phyloP scores from a whole-genome alignment of 1,140 invertebrate species.

The Polypedilum pembai region DNA sequence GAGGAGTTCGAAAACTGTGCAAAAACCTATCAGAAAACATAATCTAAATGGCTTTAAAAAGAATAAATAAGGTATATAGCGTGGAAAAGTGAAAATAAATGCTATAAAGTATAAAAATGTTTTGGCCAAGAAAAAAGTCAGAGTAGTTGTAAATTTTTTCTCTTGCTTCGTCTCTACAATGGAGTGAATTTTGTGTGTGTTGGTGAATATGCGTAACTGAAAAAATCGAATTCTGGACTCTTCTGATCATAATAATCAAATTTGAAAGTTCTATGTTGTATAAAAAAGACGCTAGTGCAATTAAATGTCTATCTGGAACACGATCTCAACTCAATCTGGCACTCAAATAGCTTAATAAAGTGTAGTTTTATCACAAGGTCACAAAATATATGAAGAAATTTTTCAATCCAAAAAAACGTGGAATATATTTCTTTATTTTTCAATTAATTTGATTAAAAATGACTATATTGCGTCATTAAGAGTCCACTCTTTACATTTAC shows the following conservation, averaged over 20 bases:
- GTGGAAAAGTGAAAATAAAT: slow-evolving; percentile 31
- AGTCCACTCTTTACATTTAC: background rate
- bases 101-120: slow-evolving; percentile 32
- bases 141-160: slow-evolving; percentile 41
- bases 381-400: slow-evolving; percentile 15
- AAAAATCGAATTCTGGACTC: slow-evolving; percentile 23
- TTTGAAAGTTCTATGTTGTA: background rate
- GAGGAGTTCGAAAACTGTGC: too few relatives aligned
- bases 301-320: background rate
- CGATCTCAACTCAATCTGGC: background rate
- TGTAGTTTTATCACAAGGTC: background rate
- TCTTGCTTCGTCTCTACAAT: slow-evolving; percentile 43
- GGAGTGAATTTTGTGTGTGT: slow-evolving; percentile 41
- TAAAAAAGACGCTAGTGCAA: background rate
- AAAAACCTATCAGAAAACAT: slow-evolving; percentile 28
- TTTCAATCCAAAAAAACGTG: slow-evolving; percentile 2
- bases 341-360: background rate
- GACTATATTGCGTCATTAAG: background rate
- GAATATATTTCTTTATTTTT: background rate
- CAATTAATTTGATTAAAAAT: slow-evolving; percentile 13
- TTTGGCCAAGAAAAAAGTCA: slow-evolving; percentile 34
- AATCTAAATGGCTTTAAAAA: slow-evolving; percentile 84
- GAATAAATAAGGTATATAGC: slow-evolving; percentile 87
- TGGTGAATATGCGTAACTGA: slow-evolving; percentile 44
- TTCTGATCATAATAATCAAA: background rate